Evolutionary conservation across 2,888 invertebrate genomes (phyloP).

Genomic region (Stenotaenia linearis): DNA sequence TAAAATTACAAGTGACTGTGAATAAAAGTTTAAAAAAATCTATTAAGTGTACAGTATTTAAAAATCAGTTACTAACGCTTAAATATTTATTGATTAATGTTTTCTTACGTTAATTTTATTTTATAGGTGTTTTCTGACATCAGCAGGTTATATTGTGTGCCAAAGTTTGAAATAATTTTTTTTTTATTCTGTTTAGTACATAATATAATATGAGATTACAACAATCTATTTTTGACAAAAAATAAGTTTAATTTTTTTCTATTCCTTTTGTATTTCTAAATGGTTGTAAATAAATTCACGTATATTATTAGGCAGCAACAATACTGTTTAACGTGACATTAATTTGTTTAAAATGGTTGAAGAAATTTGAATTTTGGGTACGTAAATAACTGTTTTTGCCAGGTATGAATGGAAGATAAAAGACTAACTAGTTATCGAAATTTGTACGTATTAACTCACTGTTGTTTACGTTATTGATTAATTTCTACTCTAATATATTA

Average conservation of each 20-base stretch:
- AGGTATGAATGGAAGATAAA: neutral
- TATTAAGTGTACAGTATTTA: neutral
- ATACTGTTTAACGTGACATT: too few species aligned
- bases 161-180: neutral
- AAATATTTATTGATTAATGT: neutral
- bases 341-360: neutral
- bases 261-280: neutral
- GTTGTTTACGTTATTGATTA: neutral
- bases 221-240: neutral
- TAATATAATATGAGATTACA: neutral
- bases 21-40: constrained; percentile 13
- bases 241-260: neutral
- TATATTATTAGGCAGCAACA: too few species aligned
- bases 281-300: neutral
- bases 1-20: neutral
- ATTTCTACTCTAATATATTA: neutral
- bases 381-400: neutral
- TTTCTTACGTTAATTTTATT: neutral
- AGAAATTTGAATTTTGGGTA: neutral
- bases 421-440: neutral
- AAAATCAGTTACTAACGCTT: neutral
- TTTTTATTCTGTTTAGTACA: too few species aligned
- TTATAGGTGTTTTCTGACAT: neutral
- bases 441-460: neutral
- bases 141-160: neutral